Conservation (phyloP, 2,797 vertebrate genomes). For the Mus minutoides region DNA sequence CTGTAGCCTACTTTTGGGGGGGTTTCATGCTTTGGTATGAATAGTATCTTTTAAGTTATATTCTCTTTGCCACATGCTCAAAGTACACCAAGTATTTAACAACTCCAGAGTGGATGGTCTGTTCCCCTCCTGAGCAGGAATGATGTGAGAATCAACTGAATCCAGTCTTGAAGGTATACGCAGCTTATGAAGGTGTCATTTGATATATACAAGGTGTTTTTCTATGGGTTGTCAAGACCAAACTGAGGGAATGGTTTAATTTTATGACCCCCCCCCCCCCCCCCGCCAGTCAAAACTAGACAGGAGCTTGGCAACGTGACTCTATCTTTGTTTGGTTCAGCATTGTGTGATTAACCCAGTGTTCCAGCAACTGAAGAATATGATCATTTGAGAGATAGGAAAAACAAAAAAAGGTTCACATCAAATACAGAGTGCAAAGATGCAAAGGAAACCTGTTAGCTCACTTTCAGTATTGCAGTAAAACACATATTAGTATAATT, state of each 20-base stretch:
- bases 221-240: constrained; percentile 37
- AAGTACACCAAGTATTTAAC: not conserved
- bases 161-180: not conserved
- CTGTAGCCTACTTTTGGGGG: not conserved
- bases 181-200: constrained; percentile 41
- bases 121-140: not conserved
- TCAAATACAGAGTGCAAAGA: not conserved
- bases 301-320: constrained; percentile 45
- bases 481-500: constrained; percentile 10
- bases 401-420: not conserved
- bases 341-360: constrained; percentile 55
- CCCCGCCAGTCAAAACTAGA: not conserved
- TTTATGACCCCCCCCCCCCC: not conserved
- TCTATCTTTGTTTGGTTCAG: constrained; percentile 39
- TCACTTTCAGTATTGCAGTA: constrained; percentile 11
- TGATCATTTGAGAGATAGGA: constrained; percentile 43
- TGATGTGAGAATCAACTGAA: not conserved
- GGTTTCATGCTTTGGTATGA: not conserved
- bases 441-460: not conserved
- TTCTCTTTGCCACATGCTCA: not conserved
- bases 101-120: not conserved
- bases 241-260: constrained; percentile 46
- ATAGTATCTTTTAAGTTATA: not conserved
- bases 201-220: not conserved
- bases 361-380: not conserved